These are phyloP conservation scores for Momotus momota DNA, from an alignment of 2,797 vertebrate species.

Conservation along the genomic window DNA sequence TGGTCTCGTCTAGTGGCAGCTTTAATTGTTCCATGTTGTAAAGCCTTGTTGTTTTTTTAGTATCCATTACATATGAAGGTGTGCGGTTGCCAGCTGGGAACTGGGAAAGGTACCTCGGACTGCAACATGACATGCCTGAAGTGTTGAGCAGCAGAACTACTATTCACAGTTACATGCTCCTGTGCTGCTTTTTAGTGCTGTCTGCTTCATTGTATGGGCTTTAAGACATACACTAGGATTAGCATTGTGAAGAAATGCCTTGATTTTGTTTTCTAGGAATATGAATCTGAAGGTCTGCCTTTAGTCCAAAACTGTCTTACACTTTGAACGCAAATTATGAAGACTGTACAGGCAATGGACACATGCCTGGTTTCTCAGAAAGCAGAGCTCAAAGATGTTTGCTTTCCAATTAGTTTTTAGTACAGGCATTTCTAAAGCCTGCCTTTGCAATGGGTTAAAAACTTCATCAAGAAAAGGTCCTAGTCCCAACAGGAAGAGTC, in stretches of 20 bases:
- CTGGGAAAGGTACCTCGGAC: background rate
- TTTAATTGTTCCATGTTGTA: background rate
- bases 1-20: background rate
- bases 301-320: background rate
- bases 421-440: background rate
- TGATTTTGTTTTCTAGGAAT: background rate
- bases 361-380: background rate
- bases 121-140: background rate
- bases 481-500: background rate
- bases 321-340: rapidly evolving
- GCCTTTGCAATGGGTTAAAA: background rate
- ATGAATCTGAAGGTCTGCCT: background rate
- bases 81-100: background rate
- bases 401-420: rapidly evolving
- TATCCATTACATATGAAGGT: rapidly evolving
- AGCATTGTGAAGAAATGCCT: background rate
- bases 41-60: background rate
- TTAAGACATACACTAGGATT: rapidly evolving
- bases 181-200: background rate
- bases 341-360: background rate
- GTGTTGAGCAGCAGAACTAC: background rate
- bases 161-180: background rate
- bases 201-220: background rate
- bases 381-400: background rate
- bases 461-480: background rate